These are phyloP conservation scores for Ahaetulla prasina DNA, from an alignment of 2,113 vertebrate species.

Conservation along the genomic window DNA sequence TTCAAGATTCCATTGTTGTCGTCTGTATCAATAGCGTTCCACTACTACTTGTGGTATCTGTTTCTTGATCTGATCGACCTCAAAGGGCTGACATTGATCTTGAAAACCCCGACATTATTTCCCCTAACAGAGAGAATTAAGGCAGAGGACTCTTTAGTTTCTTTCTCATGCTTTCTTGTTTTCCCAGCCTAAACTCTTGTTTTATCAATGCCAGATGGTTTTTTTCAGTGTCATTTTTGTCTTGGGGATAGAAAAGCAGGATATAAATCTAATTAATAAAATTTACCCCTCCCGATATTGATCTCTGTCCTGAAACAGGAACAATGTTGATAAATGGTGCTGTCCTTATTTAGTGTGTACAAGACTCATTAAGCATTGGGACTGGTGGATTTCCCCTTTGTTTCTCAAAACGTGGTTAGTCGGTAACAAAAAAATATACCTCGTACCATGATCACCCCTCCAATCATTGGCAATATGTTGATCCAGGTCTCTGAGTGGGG, in stretches of 20 bases:
- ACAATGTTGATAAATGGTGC: rapidly evolving
- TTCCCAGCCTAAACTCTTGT: not conserved
- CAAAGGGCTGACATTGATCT: not conserved
- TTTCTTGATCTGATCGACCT: not conserved
- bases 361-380: not conserved
- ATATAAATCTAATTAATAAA: not conserved
- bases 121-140: not conserved
- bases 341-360: not conserved
- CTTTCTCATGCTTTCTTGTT: not conserved
- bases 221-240: not conserved
- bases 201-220: not conserved
- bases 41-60: not conserved
- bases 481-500: too few species aligned
- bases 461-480: not conserved
- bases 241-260: not conserved
- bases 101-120: not conserved
- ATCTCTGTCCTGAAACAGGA: not conserved
- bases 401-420: not conserved
- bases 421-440: not conserved
- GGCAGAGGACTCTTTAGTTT: not conserved
- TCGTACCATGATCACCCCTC: not conserved
- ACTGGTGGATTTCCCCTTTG: not conserved
- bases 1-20: not conserved
- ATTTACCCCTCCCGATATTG: not conserved
- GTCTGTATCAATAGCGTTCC: not conserved